Base-by-base conservation (phyloP, 2,888 invertebrate species). In the Terebella lapidaria region DNA sequence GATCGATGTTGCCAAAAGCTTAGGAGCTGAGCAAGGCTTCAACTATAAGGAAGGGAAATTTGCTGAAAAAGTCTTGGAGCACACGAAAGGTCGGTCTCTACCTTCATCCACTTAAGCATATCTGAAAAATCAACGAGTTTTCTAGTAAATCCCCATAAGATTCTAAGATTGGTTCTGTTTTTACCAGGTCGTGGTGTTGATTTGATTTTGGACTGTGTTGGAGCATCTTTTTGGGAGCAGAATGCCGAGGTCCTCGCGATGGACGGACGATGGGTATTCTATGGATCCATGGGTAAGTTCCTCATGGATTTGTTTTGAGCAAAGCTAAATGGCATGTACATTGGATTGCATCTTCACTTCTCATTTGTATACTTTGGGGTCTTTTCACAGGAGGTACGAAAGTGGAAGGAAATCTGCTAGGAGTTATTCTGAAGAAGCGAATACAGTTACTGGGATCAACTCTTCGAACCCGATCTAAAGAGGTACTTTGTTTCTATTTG, bases 131-230 rank as follows among this genome's bases (percentile, higher is more conserved):
- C 20, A 15, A 35, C 22, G 18, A 1, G 20, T 56, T 45, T 45
- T 18, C 29, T 10, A 15, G 22, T 49, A 26, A 26, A 20, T 18
- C n/a, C n/a, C n/a, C n/a, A n/a, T n/a, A n/a, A n/a, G n/a, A n/a
- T n/a, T n/a, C n/a, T n/a, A n/a, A n/a, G n/a, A n/a, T n/a, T n/a
- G n/a, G n/a, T n/a, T n/a, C n/a, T n/a, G n/a, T n/a, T n/a, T n/a
- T n/a, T n/a, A n/a, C n/a, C 59, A 75, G 76, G 72, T 30, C 67
- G 67, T 65, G 81, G 81, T 24, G 80, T 74, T 4, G 71, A 78
- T 62, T 56, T 81, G 20, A 72, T 81, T n/a, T 67, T 81, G 57
- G 81, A 81, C 63, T 81, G 80, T 72, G 73, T 81, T 42, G 81
- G 80, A 1, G 77, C 71, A 3, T 74, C 75, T n/a, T 77, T 72